phyloP scores from a whole-genome alignment of 2,888 invertebrate genomes.

The Agrochola lychnidis region DNA sequence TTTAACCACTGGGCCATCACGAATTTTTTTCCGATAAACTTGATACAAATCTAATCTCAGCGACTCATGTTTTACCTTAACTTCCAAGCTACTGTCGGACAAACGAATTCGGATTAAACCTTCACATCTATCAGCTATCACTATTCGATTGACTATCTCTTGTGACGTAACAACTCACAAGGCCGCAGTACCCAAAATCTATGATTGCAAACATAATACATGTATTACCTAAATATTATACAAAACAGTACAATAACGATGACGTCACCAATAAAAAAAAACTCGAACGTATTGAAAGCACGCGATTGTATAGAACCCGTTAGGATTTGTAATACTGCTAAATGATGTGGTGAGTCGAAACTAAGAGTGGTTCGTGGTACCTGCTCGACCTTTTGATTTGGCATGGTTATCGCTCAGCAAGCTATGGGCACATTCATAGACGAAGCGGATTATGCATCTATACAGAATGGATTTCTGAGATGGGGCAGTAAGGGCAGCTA shows the following conservation, averaged over 20 bases:
- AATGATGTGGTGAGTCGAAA: constrained; percentile 33
- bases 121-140: background rate
- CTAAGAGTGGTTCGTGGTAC: constrained; percentile 33
- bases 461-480: too few species aligned
- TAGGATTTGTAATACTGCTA: constrained; percentile 44
- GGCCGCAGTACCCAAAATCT: constrained; percentile 12
- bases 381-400: constrained; percentile 21
- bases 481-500: too few species aligned
- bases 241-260: constrained; percentile 50
- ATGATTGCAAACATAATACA: constrained; percentile 17
- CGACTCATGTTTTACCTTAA: background rate
- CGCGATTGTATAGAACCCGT: constrained; percentile 42
- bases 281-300: constrained; percentile 33
- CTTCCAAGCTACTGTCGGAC: background rate
- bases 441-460: constrained; percentile 18
- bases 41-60: background rate
- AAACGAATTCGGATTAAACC: background rate
- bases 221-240: constrained; percentile 38
- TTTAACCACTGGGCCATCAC: background rate
- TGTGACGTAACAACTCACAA: constrained; percentile 40
- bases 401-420: constrained; percentile 9
- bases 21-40: background rate
- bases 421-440: constrained; percentile 3
- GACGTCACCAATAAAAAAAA: constrained; percentile 50
- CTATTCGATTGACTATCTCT: constrained; percentile 6